Evolutionary conservation across 2,113 vertebrate genomes (phyloP), one percentile per base, ranked within the genome.

Genomic region (Eidolon helvum): DNA sequence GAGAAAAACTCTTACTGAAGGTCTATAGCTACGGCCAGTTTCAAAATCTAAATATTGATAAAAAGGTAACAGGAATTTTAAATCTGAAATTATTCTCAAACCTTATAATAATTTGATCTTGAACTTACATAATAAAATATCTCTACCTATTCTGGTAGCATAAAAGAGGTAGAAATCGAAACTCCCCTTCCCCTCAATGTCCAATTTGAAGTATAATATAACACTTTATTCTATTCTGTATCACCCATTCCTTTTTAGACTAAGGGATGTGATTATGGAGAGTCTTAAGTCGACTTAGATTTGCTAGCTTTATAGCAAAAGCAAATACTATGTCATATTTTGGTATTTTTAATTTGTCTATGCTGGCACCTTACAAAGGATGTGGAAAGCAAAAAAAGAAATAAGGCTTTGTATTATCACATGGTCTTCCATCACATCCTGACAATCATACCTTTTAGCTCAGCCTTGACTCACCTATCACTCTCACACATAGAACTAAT

Each of bases 221-320:
- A 75, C 21, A 82, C 53, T 82, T 83, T 53, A 77, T 63, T 94
- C 61, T 93, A 77, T 33, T 75, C 63, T 87, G 0, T 68, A 26
- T 30, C 33, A 82, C 19, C 8, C 19, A 21, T 38, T 78, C 59
- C n/a, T 87, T 82, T 95, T 86, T 65, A 75, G 43, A 85, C 50
- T 92, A 50, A 92, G 40, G 38, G 48, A 33, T 35, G 16, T 55
- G 79, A 84, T 68, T 85, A 61, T 24, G 26, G 59, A 50, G 33
- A 78, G 24, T n/a, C 69, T 90, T 50, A 33, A 35, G 48, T 2
- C 90, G 53, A 77, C 61, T 91, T 87, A 24, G 9, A 85, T 88
- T 66, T 92, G 55, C 75, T 72, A 95, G 69, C 71, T 95, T 72
- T 55, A 77, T 7, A 82, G n/a, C 43, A 95, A 96, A 92, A 96